Evolutionary conservation across 92 coral and sea anemone genomes (phyloP).

Genomic region (Zoanthus gigantus): DNA sequence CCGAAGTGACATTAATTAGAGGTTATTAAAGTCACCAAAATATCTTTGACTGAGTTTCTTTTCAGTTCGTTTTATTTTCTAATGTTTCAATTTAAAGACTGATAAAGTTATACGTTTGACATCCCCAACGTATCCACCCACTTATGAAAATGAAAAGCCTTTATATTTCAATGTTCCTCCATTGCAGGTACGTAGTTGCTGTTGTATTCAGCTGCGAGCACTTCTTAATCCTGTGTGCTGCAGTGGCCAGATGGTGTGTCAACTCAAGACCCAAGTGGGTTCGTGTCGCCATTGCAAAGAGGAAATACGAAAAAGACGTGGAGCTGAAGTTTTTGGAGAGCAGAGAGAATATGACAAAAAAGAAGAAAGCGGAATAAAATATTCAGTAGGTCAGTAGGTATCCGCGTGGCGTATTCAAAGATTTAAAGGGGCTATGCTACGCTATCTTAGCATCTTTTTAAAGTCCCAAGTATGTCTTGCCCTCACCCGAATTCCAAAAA

Average conservation of each 20-base stretch:
- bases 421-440: too few species aligned
- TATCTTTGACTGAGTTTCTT: too few species aligned
- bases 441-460: too few species aligned
- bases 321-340: slow-evolving; percentile 63
- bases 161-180: neutral
- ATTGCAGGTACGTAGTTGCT: slow-evolving; percentile 88
- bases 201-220: slow-evolving; percentile 95
- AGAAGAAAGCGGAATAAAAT: slow-evolving; percentile 14
- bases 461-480: too few species aligned
- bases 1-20: neutral
- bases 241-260: slow-evolving; percentile 80
- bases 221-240: slow-evolving; percentile 86
- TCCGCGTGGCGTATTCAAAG: too few species aligned
- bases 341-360: slow-evolving; percentile 41
- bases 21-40: neutral
- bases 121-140: too few species aligned
- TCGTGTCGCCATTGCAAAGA: slow-evolving; percentile 91
- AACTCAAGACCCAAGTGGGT: slow-evolving; percentile 95
- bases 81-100: too few species aligned
- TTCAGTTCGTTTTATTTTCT: too few species aligned
- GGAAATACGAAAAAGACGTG: slow-evolving; percentile 80
- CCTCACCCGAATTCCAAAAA: too few species aligned
- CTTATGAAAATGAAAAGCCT: too few species aligned
- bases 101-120: too few species aligned
- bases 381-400: too few species aligned